Evolutionary conservation across 2,113 vertebrate species (phyloP), one percentile per base, ranked within the genome.

Genomic region (Scytalopus superciliaris): DNA sequence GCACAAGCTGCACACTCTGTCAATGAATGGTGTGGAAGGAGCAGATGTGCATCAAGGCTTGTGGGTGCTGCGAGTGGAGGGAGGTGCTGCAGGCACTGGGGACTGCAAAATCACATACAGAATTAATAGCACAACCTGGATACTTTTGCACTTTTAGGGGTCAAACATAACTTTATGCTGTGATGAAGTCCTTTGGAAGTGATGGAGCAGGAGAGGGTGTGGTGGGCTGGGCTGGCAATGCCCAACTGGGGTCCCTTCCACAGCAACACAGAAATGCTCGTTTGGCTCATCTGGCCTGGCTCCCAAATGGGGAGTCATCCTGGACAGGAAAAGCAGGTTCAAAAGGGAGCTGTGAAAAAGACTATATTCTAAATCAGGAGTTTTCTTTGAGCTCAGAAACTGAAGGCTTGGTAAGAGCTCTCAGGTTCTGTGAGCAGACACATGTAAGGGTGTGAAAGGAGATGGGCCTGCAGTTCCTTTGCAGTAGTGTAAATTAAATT

Each of bases 201-300:
- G 55, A 6, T 19, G 33, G 33, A 50, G 47, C 67, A 19, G 17
- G 63, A 37, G 59, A 5, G 50, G 39, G 25, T 5, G 19, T 28
- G 77, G 14, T 7, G 55, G 50, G 66, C 19, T 1, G 4, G 56
- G 63, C 44, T 16, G 47, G 63, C 0, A 0, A 1, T 35, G 44
- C 12, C 19, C 0, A 0, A 4, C 56, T 42, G 19, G 13, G 24
- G 5, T n/a, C 7, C 24, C 12, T 16, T 5, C 2, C 4, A 4
- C 53, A 67, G 62, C 37, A 8, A 1, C 42, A 37, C 5, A 15
- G 23, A 39, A 24, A 19, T 6, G 25, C 23, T 12, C 4, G 2
- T 2, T 14, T 42, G 8, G 64, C 3, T 9, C 31, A 24, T 3
- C 55, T 30, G 83, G 35, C 42, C 40, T 27, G 42, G 12, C 47